Evolutionary conservation across 2,797 vertebrate genomes (phyloP).

Genomic region (Cryptoprocta ferox): DNA sequence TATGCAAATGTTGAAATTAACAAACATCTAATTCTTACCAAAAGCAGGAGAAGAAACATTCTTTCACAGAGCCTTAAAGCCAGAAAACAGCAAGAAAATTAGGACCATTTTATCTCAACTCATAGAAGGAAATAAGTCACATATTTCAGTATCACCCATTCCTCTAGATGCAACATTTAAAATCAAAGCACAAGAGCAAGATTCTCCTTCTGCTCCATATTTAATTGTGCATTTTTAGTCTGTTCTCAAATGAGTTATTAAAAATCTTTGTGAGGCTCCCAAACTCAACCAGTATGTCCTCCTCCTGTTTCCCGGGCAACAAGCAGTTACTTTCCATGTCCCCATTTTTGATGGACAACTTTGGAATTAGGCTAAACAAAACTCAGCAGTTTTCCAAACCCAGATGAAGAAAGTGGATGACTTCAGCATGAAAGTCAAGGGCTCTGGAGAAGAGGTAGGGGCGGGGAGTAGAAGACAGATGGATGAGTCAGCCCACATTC

Average conservation of each 20-base stretch:
- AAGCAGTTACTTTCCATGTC: not conserved
- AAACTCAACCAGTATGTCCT: not conserved
- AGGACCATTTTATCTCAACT: slow-evolving; percentile 51
- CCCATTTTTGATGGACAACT: not conserved
- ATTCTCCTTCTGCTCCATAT: not conserved
- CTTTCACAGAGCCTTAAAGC: slow-evolving; percentile 25
- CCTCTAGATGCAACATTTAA: not conserved
- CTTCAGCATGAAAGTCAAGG: slow-evolving; percentile 51
- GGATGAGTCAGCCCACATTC: slow-evolving; percentile 56
- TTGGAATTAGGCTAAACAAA: slow-evolving; percentile 16
- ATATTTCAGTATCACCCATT: not conserved
- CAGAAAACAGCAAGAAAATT: slow-evolving; percentile 66
- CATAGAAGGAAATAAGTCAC: slow-evolving; percentile 39
- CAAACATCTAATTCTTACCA: slow-evolving; percentile 52
- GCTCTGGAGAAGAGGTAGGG: not conserved
- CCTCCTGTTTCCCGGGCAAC: not conserved
- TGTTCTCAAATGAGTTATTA: not conserved
- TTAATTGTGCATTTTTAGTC: not conserved
- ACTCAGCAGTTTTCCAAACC: slow-evolving; percentile 58
- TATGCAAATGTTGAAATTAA: slow-evolving; percentile 7
- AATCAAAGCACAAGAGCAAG: not conserved
- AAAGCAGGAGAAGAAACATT: slow-evolving; percentile 52
- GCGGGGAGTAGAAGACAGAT: not conserved
- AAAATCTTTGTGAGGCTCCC: not conserved
- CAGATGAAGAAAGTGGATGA: slow-evolving; percentile 60